Conservation (phyloP, 2,888 invertebrate species). For the Leptarthrus brevirostris region DNA sequence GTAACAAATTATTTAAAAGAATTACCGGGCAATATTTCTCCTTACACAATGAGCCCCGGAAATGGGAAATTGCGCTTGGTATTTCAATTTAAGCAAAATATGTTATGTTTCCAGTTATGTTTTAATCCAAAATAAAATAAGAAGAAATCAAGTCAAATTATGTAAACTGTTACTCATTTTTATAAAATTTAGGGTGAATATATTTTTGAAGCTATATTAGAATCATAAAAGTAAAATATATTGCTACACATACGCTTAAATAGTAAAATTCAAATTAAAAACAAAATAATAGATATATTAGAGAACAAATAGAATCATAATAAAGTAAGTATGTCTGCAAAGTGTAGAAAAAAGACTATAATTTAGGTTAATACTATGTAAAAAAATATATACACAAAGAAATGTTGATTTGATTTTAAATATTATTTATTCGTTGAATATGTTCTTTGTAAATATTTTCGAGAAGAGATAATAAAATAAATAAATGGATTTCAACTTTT, state of each 20-base stretch:
- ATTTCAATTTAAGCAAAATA: conserved; percentile 19
- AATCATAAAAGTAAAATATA: neutral
- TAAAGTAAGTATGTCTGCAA: too few relatives aligned
- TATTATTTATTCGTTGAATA: conserved; percentile 16
- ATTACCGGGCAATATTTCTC: conserved; percentile 48
- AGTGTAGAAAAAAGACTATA: conserved; percentile 25
- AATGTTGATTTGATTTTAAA: conserved; percentile 12
- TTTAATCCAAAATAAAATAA: too few relatives aligned
- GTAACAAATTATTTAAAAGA: neutral
- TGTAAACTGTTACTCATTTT: conserved; percentile 28
- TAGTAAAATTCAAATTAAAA: too few relatives aligned
- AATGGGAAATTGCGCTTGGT: conserved; percentile 47
- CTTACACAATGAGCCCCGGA: conserved; percentile 47
- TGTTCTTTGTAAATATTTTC: conserved; percentile 28
- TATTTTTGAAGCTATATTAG: conserved; percentile 18
- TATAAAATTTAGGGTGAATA: conserved; percentile 12
- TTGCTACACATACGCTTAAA: too few relatives aligned
- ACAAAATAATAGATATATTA: too few relatives aligned
- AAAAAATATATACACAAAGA: too few relatives aligned
- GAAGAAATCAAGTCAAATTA: conserved; percentile 41
- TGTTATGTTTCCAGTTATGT: too few relatives aligned
- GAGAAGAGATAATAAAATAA: neutral
- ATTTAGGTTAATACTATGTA: neutral
- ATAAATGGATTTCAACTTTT: too few relatives aligned
- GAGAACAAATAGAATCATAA: too few relatives aligned